These are phyloP conservation scores for Pherbina coryleti DNA, from an alignment of 2,888 invertebrate species.

Conservation along the genomic window DNA sequence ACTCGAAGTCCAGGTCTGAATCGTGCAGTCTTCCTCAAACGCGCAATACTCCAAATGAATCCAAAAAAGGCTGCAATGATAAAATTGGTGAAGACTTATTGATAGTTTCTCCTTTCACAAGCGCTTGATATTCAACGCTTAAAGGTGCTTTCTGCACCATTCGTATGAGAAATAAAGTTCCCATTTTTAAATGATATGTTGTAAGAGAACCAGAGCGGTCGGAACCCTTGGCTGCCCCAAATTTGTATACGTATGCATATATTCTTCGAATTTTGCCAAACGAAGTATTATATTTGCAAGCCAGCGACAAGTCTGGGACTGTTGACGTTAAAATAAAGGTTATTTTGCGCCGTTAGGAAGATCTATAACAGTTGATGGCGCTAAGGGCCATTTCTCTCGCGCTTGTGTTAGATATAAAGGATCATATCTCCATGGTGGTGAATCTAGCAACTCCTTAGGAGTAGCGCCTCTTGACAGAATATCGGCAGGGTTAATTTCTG, in stretches of 20 bases:
- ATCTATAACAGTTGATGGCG: not conserved
- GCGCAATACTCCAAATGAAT: constrained; percentile 17
- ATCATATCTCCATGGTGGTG: constrained; percentile 31
- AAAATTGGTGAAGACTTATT: not conserved
- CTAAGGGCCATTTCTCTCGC: not conserved
- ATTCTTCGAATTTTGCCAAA: constrained; percentile 37
- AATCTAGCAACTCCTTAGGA: constrained; percentile 36
- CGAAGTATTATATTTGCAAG: constrained; percentile 29
- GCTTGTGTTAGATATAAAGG: not conserved
- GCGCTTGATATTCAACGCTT: not conserved
- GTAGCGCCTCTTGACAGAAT: constrained; percentile 37
- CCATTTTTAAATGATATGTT: constrained; percentile 21
- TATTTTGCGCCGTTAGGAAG: not conserved
- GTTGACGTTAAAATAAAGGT: not conserved
- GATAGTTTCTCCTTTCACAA: constrained; percentile 1
- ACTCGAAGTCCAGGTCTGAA: constrained; percentile 23
- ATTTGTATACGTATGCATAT: constrained; percentile 21
- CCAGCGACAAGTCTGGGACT: not conserved
- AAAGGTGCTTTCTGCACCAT: constrained; percentile 30
- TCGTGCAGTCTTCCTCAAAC: constrained; percentile 38
- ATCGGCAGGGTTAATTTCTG: constrained; percentile 16
- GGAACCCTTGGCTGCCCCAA: not conserved
- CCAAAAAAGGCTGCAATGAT: constrained; percentile 36
- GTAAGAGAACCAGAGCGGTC: not conserved
- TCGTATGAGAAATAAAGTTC: constrained; percentile 27